Percentiles rank a stretch among this genome's conserved stretches.
phyloP scores from a whole-genome alignment of 2,888 invertebrate genomes.

The Dynastes maya region DNA sequence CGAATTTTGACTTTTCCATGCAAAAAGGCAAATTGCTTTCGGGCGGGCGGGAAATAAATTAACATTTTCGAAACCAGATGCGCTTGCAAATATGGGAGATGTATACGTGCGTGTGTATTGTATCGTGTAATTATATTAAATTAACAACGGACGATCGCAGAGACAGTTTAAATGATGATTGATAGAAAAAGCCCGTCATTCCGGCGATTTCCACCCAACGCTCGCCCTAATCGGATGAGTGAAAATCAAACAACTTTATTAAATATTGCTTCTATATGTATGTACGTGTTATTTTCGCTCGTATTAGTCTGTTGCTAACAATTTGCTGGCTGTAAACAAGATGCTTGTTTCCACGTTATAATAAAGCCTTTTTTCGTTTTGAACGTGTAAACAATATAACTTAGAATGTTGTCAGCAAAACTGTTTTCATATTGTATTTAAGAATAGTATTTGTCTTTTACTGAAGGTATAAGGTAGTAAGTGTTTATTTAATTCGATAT shows the following conservation, averaged over 20 bases:
- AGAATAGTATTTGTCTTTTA: no score
- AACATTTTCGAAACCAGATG: conserved; percentile 63
- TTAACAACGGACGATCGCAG: conserved; percentile 66
- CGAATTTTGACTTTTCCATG: conserved; percentile 53
- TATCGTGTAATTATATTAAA: conserved; percentile 69
- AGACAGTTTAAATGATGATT: conserved; percentile 69
- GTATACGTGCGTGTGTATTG: conserved; percentile 59
- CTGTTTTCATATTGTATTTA: no score
- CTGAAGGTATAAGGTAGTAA: no score
- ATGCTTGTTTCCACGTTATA: no score
- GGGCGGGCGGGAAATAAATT: conserved; percentile 23
- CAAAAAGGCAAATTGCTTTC: conserved; percentile 23
- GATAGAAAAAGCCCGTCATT: conserved; percentile 63
- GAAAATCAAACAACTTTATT: conserved; percentile 50
- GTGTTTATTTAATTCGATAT: no score
- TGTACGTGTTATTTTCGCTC: neutral
- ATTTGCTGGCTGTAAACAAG: no score
- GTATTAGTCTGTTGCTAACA: no score
- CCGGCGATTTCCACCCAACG: conserved; percentile 48
- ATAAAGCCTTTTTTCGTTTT: no score
- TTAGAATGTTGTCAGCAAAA: no score
- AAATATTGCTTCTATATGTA: conserved; percentile 23
- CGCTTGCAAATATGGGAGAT: conserved; percentile 64
- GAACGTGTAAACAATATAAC: no score
- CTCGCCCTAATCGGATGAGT: conserved; percentile 52